Conservation (phyloP, 2,888 invertebrate species). For the Caenorhabditis auriculariae region DNA sequence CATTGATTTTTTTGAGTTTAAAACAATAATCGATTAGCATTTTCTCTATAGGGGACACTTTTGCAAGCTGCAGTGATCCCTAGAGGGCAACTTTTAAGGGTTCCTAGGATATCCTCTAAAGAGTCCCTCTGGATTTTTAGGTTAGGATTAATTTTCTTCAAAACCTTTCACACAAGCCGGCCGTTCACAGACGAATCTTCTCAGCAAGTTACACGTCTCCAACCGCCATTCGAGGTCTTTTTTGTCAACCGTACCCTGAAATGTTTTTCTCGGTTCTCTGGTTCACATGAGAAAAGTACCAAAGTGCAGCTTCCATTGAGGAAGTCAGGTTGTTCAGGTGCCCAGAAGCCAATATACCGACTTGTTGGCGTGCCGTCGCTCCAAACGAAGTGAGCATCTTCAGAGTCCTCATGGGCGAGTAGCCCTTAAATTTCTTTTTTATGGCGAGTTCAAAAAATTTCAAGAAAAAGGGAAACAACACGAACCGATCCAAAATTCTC, state of each 20-base stretch:
- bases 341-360: conserved; percentile 77
- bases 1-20: too few species aligned
- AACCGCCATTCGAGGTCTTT: conserved; percentile 76
- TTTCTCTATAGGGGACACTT: too few species aligned
- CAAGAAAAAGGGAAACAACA: too few species aligned
- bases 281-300: conserved; percentile 9
- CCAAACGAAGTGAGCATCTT: conserved; percentile 57
- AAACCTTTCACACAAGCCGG: conserved; percentile 81
- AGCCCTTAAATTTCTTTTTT: conserved; percentile 34
- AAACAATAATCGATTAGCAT: too few species aligned
- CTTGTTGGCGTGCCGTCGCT: conserved; percentile 59
- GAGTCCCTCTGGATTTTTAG: too few species aligned
- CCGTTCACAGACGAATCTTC: conserved; percentile 90
- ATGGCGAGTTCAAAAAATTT: too few species aligned
- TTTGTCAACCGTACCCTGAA: conserved; percentile 5
- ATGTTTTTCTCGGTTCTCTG: not conserved
- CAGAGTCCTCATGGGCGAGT: conserved; percentile 29
- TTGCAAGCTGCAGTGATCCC: too few species aligned
- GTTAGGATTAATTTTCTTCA: too few species aligned
- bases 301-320: conserved; percentile 83
- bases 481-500: conserved; percentile 60
- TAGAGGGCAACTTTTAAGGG: too few species aligned
- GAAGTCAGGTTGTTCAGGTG: conserved; percentile 83
- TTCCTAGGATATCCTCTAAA: too few species aligned
- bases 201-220: conserved; percentile 86